Evolutionary conservation across 2,113 vertebrate species (phyloP).

Genomic region (Calonectris borealis): DNA sequence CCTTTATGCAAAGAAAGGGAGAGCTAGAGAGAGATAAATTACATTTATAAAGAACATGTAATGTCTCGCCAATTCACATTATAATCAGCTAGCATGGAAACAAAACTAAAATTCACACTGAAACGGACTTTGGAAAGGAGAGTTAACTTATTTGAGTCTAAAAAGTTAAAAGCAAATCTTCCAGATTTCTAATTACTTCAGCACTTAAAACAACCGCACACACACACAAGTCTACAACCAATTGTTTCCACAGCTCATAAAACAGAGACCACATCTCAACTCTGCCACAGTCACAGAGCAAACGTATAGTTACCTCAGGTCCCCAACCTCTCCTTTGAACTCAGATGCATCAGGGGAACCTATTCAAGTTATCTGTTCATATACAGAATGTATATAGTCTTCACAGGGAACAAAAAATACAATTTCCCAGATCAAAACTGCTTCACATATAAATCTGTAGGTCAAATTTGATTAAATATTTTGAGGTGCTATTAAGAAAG

Average conservation of each 20-base stretch:
- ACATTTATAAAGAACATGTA: background rate
- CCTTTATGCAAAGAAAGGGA: background rate
- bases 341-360: background rate
- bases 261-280: background rate
- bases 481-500: background rate
- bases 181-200: background rate
- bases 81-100: background rate
- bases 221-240: background rate
- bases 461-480: background rate
- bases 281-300: background rate
- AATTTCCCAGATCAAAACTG: background rate
- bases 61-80: background rate
- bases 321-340: background rate
- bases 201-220: background rate
- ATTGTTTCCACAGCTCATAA: background rate
- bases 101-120: background rate
- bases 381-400: background rate
- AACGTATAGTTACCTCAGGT: background rate
- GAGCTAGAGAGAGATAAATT: background rate
- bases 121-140: background rate
- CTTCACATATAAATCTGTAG: background rate
- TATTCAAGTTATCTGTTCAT: background rate
- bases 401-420: background rate
- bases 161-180: background rate
- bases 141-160: background rate